Conservation (phyloP, 2,888 invertebrate genomes). For the Eurois occulta region DNA sequence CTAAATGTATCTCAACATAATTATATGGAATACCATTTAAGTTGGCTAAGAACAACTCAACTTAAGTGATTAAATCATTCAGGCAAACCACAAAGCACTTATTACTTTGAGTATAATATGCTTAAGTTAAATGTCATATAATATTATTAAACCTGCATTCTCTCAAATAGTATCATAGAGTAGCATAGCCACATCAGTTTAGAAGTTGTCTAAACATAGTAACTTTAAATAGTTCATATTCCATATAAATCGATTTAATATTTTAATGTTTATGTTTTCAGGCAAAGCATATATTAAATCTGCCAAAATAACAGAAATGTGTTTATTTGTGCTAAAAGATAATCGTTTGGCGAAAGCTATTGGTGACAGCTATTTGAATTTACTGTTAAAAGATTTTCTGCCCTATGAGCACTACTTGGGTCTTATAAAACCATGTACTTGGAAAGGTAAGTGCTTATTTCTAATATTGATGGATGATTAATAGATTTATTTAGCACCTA, state of each 20-base stretch:
- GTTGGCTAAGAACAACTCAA: background rate
- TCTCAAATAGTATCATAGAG: background rate
- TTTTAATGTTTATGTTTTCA: conserved; percentile 65
- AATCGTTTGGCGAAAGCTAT: conserved; percentile 76
- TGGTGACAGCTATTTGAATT: conserved; percentile 89
- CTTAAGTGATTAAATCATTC: background rate
- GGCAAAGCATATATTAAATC: conserved; percentile 82
- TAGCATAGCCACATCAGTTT: background rate
- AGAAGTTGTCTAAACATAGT: background rate
- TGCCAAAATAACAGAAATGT: conserved; percentile 81
- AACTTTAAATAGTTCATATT: background rate
- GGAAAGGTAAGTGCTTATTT: conserved; percentile 87
- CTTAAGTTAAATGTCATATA: background rate
- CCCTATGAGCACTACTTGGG: conserved; percentile 87
- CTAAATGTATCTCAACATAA: background rate
- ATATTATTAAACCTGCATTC: background rate
- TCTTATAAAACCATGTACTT: conserved; percentile 86
- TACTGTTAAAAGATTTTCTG: conserved; percentile 90
- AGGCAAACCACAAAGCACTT: background rate
- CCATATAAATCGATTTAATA: background rate
- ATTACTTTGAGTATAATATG: background rate
- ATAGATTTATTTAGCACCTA: background rate
- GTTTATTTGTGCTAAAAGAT: conserved; percentile 82
- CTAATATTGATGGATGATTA: background rate
- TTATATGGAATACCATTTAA: background rate